Base-by-base conservation (phyloP, 2,113 vertebrate species). In the Ia io region DNA sequence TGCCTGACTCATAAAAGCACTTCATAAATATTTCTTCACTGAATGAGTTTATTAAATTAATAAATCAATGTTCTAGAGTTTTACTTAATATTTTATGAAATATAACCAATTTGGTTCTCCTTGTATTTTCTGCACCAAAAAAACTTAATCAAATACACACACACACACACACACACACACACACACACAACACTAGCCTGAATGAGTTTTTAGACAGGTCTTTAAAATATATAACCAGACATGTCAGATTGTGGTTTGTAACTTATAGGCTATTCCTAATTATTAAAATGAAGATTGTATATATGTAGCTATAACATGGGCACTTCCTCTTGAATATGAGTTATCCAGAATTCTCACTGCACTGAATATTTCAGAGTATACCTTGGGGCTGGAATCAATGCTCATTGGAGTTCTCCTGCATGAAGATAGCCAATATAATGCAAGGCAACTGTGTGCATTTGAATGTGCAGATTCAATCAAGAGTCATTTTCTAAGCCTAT, bases 41-140 rank as follows among this genome's bases (percentile, higher is more conserved):
- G 77, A 80, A 59, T 73, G 10, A 85, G 73, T n/a, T 16, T 76
- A 88, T 82, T 56, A 86, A 88, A 74, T 53, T 42, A 67, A 78
- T 51, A 63, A 25, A 84, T 63, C n/a, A 7, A 85, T 47, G 5
- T 42, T 63, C 67, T 63, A 51, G 82, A 88, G 32, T 70, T 88
- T 89, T 96, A n/a, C 63, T 89, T 95, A 56, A 44, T 77, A 78
- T 70, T 91, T 23, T 61, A 5, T 91, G 96, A 95, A 91, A 61
- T 49, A 79, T 22, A 78, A 40, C 11, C 32, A 86, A 5, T 59
- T 63, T 35, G 5, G 9, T 65, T 86, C 3, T 53, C 30, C 28
- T 84, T 84, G 20, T 32, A 88, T 23, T 90, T 95, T 18, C 49
- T 93, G 37, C 13, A 59, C 17, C 7, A 74, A 79, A 91, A 32